Conservation (phyloP, 1,140 invertebrate genomes). For the Trichonephila inaurata region DNA sequence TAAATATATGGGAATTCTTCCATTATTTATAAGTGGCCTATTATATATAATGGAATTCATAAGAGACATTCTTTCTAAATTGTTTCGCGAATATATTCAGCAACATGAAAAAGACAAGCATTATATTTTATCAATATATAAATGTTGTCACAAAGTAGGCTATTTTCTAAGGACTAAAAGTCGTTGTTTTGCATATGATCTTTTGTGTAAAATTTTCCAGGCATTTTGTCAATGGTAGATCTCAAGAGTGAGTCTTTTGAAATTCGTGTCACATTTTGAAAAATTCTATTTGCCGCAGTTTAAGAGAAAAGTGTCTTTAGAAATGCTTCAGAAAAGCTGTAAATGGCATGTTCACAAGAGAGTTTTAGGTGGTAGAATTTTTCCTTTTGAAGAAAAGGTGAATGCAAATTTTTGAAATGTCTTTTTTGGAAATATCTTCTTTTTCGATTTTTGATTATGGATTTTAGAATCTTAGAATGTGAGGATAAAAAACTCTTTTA, state of each 20-base stretch:
- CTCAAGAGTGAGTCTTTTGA: not conserved
- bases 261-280: not conserved
- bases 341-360: not conserved
- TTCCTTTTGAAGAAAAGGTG: not conserved
- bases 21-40: too few relatives aligned
- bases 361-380: not conserved
- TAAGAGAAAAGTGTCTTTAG: not conserved
- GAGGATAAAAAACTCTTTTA: too few relatives aligned
- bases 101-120: not conserved
- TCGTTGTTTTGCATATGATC: not conserved
- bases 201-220: not conserved
- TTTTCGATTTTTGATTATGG: not conserved
- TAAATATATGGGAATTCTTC: too few relatives aligned
- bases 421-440: too few relatives aligned
- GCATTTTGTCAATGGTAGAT: not conserved
- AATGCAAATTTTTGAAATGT: not conserved
- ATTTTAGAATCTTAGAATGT: not conserved
- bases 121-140: not conserved
- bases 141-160: not conserved
- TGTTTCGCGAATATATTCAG: not conserved
- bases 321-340: not conserved
- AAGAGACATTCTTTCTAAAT: not conserved
- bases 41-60: too few relatives aligned
- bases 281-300: slow-evolving; percentile 1
- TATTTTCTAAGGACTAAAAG: not conserved